Percentiles rank a stretch among this genome's conserved stretches.
These are phyloP conservation scores for Hemibagrus wyckioides DNA, from an alignment of 2,113 vertebrate genomes.

Conservation along the genomic window DNA sequence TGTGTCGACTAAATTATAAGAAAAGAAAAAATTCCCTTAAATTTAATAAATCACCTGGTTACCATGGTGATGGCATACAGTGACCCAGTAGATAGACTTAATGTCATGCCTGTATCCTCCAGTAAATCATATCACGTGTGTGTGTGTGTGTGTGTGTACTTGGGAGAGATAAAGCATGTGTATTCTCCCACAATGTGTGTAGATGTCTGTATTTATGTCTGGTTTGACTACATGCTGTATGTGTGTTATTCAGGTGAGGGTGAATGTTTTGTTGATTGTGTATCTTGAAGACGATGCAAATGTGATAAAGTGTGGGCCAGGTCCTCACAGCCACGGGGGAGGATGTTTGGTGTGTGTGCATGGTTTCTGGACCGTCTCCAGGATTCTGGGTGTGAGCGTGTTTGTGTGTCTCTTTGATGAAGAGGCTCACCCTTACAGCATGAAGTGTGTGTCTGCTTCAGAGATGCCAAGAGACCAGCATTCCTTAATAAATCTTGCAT, in stretches of 20 bases:
- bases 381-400: slow-evolving; percentile 9
- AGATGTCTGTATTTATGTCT: not conserved
- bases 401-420: slow-evolving; percentile 55
- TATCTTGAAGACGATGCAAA: slow-evolving; percentile 54
- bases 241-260: not conserved
- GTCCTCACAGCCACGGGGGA: not conserved
- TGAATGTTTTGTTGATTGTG: not conserved
- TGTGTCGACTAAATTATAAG: not conserved
- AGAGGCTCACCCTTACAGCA: slow-evolving; percentile 57
- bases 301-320: slow-evolving; percentile 36
- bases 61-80: slow-evolving; percentile 60
- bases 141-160: slow-evolving; percentile 6
- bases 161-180: not conserved
- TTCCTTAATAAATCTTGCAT: slow-evolving; percentile 41
- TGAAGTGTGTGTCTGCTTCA: slow-evolving; percentile 33
- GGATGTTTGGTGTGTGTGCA: slow-evolving; percentile 37
- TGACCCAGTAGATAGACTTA: slow-evolving; percentile 52
- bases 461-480: slow-evolving; percentile 32
- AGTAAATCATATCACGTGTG: slow-evolving; percentile 47
- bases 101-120: slow-evolving; percentile 54
- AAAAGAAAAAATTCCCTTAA: not conserved
- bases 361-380: slow-evolving; percentile 54
- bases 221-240: not conserved
- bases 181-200: not conserved
- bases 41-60: slow-evolving; percentile 54